Base-by-base conservation (phyloP, 2,888 invertebrate species). In the Coelopa pilipes region DNA sequence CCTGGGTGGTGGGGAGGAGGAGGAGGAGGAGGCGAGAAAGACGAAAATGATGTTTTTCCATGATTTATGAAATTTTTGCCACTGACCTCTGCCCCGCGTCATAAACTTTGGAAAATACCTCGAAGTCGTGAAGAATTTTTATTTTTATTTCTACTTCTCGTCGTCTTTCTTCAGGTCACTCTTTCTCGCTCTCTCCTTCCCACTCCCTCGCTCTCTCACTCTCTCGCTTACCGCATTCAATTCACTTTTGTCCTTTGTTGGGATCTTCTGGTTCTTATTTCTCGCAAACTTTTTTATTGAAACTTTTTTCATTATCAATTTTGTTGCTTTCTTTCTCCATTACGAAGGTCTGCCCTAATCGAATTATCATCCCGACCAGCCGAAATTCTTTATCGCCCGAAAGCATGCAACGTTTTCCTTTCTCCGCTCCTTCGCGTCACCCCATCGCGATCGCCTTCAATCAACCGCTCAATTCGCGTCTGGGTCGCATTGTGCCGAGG, bases 31-130 rank as follows among this genome's bases (percentile, higher is more conserved):
- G n/a, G 34, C 2, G 34, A 2, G 34, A 34, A 34, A 34, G 34
- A 34, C 10, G 15, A 53, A 53, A 53, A 15, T 53, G 13, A 17
- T 46, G 55, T 59, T 69, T 66, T 69, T 13, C 55, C 50, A 24
- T 68, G 74, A 71, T 74, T 74, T 74, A 74, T 70, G 70, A 70
- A 59, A 5, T 63, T 57, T 60, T 0, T 13, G 59, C 50, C 21
- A 21, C 50, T 34, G 59, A 74, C 74, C 74, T 74, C 60, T 74
- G 74, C 70, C 53, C 34, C 34, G 34, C 34, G 7, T 34, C 34
- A 34, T 34, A 34, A 34, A 34, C 34, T 34, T 34, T 34, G 34
- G 4, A 68, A 68, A 24, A 53, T 68, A 68, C 19, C 55, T 34
- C 34, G 34, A 34, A 34, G 34, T 34, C 34, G 34, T 34, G 55